Percentiles rank a stretch among this genome's conserved stretches.
Evolutionary conservation across 2,113 vertebrate genomes (phyloP).

Genomic region (Paratilapia polleni): DNA sequence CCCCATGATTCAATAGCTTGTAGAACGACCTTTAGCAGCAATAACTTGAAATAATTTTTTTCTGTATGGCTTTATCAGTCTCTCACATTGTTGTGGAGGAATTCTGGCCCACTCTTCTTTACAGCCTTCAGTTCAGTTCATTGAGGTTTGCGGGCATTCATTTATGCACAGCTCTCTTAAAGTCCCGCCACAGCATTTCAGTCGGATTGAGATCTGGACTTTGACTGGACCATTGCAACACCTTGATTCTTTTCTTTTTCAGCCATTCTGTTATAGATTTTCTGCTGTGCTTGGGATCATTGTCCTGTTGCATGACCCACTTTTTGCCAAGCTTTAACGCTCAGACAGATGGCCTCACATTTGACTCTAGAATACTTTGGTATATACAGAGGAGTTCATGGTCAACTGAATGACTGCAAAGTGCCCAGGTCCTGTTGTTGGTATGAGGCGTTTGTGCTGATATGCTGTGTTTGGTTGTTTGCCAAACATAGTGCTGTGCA

Average conservation of each 20-base stretch:
- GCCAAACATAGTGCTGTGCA: not conserved
- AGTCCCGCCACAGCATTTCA: too few species aligned
- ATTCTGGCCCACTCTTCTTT: too few species aligned
- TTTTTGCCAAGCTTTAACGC: not conserved
- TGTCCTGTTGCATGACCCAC: not conserved
- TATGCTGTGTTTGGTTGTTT: not conserved
- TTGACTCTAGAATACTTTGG: not conserved
- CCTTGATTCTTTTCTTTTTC: not conserved
- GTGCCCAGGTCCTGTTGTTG: not conserved
- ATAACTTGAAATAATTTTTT: too few species aligned
- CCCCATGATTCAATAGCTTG: too few species aligned
- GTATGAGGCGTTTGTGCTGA: not conserved
- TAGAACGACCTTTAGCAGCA: too few species aligned
- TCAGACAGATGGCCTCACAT: not conserved
- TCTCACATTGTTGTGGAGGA: too few species aligned
- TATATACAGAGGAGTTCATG: not conserved
- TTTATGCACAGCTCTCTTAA: too few species aligned
- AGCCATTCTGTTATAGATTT: not conserved
- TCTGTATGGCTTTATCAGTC: too few species aligned
- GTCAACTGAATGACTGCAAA: not conserved
- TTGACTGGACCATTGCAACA: not conserved
- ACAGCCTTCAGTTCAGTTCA: too few species aligned
- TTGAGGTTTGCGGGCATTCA: too few species aligned
- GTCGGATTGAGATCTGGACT: too few species aligned
- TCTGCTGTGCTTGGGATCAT: rapidly evolving